A percentile compares a stretch with the other conserved stretches of the same genome.
phyloP scores from a whole-genome alignment of 2,888 invertebrate species.

The Pegoplata infirma region DNA sequence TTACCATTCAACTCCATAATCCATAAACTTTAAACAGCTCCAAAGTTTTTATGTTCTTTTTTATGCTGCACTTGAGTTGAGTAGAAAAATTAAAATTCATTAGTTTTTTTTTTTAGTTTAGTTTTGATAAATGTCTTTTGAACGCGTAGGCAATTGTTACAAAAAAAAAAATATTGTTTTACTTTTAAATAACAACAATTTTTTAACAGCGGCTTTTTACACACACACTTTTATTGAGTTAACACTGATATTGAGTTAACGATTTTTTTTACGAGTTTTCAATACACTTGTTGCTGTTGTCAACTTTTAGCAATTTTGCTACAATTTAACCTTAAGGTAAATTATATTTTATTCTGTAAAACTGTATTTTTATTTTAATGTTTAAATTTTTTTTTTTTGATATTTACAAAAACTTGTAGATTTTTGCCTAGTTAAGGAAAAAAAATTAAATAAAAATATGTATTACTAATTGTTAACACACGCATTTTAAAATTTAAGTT shows the following conservation, averaged over 20 bases:
- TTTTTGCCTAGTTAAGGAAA: no score
- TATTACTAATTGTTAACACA: slow-evolving; percentile 27
- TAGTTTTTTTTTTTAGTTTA: neutral
- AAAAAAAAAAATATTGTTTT: neutral
- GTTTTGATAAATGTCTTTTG: neutral
- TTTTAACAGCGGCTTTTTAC: no score
- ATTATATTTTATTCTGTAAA: slow-evolving; percentile 37
- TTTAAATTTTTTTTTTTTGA: slow-evolving; percentile 8
- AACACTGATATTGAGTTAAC: neutral
- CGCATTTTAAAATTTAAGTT: slow-evolving; percentile 10
- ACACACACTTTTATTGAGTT: neutral
- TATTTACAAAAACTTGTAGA: slow-evolving; percentile 14
- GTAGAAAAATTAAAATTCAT: neutral
- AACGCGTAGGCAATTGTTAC: neutral
- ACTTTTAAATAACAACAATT: neutral
- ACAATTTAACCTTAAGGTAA: slow-evolving; percentile 57
- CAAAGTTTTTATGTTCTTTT: neutral
- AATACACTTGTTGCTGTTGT: slow-evolving; percentile 41
- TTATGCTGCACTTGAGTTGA: neutral
- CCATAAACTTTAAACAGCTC: slow-evolving; percentile 15
- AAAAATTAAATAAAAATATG: no score
- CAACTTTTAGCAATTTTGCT: slow-evolving; percentile 41
- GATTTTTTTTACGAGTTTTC: neutral
- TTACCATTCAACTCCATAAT: slow-evolving; percentile 32
- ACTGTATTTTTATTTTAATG: neutral